Base-by-base conservation (phyloP, 1,140 invertebrate species). In the Glossosoma conforme region DNA sequence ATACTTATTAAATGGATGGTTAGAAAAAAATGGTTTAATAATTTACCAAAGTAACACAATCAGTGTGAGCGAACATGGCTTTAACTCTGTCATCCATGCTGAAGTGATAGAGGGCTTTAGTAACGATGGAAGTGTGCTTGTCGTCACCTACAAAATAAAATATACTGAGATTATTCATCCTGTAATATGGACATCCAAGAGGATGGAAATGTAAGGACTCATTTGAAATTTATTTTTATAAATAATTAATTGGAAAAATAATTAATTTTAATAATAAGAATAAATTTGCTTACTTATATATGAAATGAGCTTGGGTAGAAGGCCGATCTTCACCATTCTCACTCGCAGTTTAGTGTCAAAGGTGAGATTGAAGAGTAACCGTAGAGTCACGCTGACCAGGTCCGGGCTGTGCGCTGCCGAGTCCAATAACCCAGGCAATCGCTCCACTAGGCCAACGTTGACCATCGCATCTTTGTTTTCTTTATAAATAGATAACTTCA, bases 71-170 rank as follows among this genome's bases (percentile, higher is more conserved):
- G 65, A 97, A 95, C 82, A 97, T 91, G 18, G 87, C 77, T 72
- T 97, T 97, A 0, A 92, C 87, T 69, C 93, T 85, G 65, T 97
- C 93, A 71, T 98, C 92, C 76, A 96, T 87, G 67, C 92, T 96
- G 32, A 95, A 78, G 68, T 98, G 93, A 67, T 98, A 98, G 14
- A 98, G 75, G 44, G 97, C 82, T 68, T 92, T 92, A 45, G 97
- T 76, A 47, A 93, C 87, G 44, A 89, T 82, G 56, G 84, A 80
- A 51, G 86, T 85, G 69, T 91, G 88, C 63, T 89, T 86, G 61
- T 90, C 84, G 65, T 94, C 89, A 67, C 78, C 87, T 89, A 66
- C n/a, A n/a, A 38, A 75, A 78, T 60, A 60, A 60, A 33, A 50
- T 41, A 25, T n/a, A n/a, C n/a, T n/a, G n/a, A n/a, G 19, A 19